A percentile compares a stretch with the other conserved stretches of the same genome.
phyloP scores from a whole-genome alignment of 1,140 invertebrate species.

The Stegodyphus mimosarum region DNA sequence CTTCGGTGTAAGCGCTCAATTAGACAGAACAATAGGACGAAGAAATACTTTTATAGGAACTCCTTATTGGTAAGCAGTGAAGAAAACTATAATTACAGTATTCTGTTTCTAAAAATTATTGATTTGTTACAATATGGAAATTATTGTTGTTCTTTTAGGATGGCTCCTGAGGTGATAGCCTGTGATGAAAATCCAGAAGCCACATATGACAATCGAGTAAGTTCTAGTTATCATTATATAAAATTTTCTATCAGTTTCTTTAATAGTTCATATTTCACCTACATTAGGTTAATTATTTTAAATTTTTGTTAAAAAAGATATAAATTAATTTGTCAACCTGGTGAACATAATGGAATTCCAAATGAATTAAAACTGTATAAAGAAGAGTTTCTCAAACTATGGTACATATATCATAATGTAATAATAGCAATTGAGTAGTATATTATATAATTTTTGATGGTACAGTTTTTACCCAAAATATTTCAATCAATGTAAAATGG shows the following conservation, averaged over 20 bases:
- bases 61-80: constrained; percentile 86
- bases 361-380: too few relatives aligned
- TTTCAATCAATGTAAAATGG: too few relatives aligned
- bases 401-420: too few relatives aligned
- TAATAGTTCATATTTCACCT: background rate
- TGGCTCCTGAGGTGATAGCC: constrained; percentile 92
- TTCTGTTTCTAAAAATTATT: background rate
- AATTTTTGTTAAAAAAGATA: too few relatives aligned
- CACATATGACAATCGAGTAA: constrained; percentile 94
- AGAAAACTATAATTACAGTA: background rate
- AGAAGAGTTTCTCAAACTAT: too few relatives aligned
- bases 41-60: constrained; percentile 99
- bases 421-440: too few relatives aligned
- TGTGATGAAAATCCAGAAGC: constrained; percentile 99
- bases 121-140: background rate
- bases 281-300: too few relatives aligned
- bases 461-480: too few relatives aligned
- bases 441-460: too few relatives aligned
- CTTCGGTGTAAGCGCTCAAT: constrained; percentile 99
- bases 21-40: constrained; percentile 98
- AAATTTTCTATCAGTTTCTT: background rate
- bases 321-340: too few relatives aligned
- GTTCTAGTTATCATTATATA: constrained; percentile 22
- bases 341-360: too few relatives aligned
- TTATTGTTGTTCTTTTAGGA: constrained; percentile 70